Percentiles rank a stretch among this genome's conserved stretches.
Evolutionary conservation across 2,888 invertebrate genomes (phyloP).

Genomic region (Drosophila putrida): DNA sequence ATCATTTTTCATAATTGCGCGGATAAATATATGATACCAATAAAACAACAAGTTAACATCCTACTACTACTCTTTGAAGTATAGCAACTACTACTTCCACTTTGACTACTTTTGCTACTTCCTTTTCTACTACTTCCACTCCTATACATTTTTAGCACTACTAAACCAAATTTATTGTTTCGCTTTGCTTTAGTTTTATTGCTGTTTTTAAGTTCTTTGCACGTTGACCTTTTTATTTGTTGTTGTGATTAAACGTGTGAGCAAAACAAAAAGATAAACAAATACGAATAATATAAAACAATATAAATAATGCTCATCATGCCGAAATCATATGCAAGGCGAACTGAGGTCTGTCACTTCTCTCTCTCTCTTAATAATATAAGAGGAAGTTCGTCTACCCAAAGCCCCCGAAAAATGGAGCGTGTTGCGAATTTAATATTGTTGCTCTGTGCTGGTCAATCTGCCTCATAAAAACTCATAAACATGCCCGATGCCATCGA

Average conservation of each 20-base stretch:
- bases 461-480: conserved; percentile 55
- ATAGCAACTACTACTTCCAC: neutral
- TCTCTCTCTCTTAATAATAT: neutral
- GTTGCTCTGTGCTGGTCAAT: conserved; percentile 27
- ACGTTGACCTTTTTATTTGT: conserved; percentile 55
- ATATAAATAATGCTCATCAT: conserved; percentile 40
- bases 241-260: conserved; percentile 29
- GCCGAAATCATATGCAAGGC: conserved; percentile 56
- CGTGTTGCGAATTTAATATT: conserved; percentile 72
- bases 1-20: neutral
- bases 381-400: conserved; percentile 27
- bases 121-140: neutral
- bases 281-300: conserved; percentile 6
- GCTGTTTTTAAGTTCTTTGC: conserved; percentile 56
- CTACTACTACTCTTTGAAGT: neutral
- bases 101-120: neutral
- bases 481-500: conserved; percentile 43
- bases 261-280: conserved; percentile 18
- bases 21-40: too few relatives aligned
- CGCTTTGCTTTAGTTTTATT: conserved; percentile 15
- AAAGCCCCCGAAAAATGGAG: conserved; percentile 60
- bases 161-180: conserved; percentile 13
- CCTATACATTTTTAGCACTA: neutral
- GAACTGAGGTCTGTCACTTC: conserved; percentile 55
- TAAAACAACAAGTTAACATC: neutral